A percentile compares a stretch with the other conserved stretches of the same genome.
Conservation (phyloP, 2,113 vertebrate genomes). For the Ardeotis arabs region DNA sequence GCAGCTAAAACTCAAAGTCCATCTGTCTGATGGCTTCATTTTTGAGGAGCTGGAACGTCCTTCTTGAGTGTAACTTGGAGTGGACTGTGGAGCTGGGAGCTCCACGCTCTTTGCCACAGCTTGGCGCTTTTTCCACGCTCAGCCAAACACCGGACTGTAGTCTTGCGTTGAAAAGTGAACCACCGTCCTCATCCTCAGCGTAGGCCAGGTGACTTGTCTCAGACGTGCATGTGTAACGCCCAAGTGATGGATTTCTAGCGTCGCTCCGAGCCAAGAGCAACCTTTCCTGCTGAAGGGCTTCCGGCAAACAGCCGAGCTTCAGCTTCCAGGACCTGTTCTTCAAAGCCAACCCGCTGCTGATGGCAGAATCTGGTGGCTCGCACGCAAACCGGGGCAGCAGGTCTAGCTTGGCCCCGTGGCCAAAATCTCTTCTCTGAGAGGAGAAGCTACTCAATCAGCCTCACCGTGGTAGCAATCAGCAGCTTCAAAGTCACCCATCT, state of each 20-base stretch:
- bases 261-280: neutral
- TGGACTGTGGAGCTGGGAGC: neutral
- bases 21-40: neutral
- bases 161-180: neutral
- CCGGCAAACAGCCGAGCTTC: neutral
- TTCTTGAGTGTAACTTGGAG: neutral
- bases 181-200: neutral
- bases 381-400: neutral
- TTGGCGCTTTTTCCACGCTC: neutral
- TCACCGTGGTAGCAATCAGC: neutral
- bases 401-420: neutral
- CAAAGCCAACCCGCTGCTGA: neutral
- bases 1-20: neutral
- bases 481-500: neutral
- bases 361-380: neutral
- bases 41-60: neutral
- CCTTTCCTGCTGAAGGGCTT: neutral
- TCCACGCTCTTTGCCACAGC: neutral
- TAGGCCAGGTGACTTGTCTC: neutral
- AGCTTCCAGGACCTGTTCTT: neutral
- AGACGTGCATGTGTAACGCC: neutral
- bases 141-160: neutral
- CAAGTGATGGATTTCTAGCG: neutral
- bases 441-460: neutral
- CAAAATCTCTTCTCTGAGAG: neutral